A percentile compares a stretch with the other conserved stretches of the same genome.
Conservation (phyloP, 2,797 vertebrate genomes). For the Enteromius unitaeniatus region DNA sequence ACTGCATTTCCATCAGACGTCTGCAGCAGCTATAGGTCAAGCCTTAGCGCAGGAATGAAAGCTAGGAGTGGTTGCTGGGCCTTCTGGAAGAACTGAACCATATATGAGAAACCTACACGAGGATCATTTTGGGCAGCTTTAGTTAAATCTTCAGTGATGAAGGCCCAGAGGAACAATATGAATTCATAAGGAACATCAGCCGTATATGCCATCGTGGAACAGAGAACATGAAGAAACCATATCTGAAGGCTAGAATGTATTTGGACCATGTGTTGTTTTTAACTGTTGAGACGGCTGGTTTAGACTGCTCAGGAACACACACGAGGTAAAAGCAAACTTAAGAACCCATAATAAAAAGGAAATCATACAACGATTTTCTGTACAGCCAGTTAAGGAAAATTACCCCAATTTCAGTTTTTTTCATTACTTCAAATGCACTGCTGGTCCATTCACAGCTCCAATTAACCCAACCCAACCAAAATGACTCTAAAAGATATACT, state of each 20-base stretch:
- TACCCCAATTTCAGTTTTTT: background rate
- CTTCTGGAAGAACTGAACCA: slow-evolving; percentile 4
- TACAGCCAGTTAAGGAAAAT: background rate
- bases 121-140: slow-evolving; percentile 15
- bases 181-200: slow-evolving; percentile 1
- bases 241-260: slow-evolving; percentile 40
- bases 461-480: background rate
- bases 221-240: background rate
- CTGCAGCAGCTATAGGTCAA: slow-evolving; percentile 58
- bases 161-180: slow-evolving; percentile 2
- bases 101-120: background rate
- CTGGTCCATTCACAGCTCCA: background rate
- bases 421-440: background rate
- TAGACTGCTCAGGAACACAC: slow-evolving; percentile 67
- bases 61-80: background rate
- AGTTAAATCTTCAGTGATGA: slow-evolving; percentile 11
- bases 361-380: background rate
- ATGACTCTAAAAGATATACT: background rate
- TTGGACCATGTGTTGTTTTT: slow-evolving; percentile 31
- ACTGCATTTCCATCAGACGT: slow-evolving; percentile 58
- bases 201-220: background rate
- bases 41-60: slow-evolving; percentile 43
- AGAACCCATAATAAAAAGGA: background rate
- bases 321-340: background rate
- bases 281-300: slow-evolving; percentile 27